phyloP scores from a whole-genome alignment of 2,113 vertebrate species.

The Alosa alosa region DNA sequence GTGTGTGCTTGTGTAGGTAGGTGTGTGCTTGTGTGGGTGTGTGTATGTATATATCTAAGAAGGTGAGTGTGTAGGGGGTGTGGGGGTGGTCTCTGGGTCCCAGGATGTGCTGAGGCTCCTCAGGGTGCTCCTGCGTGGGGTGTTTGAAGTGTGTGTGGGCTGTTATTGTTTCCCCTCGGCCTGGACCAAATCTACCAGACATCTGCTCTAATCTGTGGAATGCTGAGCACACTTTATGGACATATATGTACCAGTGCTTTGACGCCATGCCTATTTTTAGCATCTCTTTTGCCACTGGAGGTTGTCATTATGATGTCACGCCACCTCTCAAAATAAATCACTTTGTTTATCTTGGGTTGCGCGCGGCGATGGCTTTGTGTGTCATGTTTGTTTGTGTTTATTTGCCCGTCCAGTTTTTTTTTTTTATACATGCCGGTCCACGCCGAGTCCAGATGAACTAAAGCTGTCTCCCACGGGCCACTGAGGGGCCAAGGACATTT shows the following conservation, averaged over 20 bases:
- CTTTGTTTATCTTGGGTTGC: constrained; percentile 61
- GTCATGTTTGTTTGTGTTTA: constrained; percentile 60
- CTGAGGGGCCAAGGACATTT: neutral
- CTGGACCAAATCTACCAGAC: constrained; percentile 52
- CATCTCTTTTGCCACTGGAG: constrained; percentile 37
- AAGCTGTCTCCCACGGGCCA: neutral
- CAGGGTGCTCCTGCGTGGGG: neutral
- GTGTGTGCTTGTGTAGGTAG: neutral
- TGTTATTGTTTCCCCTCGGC: constrained; percentile 37
- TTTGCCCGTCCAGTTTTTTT: constrained; percentile 28
- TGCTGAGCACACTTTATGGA: constrained; percentile 66
- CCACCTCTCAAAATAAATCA: constrained; percentile 60
- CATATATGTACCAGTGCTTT: constrained; percentile 69
- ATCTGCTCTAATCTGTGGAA: constrained; percentile 69
- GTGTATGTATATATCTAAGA: neutral
- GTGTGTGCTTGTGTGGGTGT: constrained; percentile 10
- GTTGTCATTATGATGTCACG: constrained; percentile 65
- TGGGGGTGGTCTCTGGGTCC: neutral
- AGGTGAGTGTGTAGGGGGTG: neutral
- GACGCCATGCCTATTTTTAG: constrained; percentile 71
- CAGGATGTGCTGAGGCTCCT: neutral
- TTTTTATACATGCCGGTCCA: neutral
- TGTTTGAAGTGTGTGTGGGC: constrained; percentile 39
- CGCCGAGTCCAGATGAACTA: neutral
- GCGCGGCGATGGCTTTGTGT: constrained; percentile 45